Conservation (phyloP, 2,797 vertebrate species). For the Emydoidea blandingii region DNA sequence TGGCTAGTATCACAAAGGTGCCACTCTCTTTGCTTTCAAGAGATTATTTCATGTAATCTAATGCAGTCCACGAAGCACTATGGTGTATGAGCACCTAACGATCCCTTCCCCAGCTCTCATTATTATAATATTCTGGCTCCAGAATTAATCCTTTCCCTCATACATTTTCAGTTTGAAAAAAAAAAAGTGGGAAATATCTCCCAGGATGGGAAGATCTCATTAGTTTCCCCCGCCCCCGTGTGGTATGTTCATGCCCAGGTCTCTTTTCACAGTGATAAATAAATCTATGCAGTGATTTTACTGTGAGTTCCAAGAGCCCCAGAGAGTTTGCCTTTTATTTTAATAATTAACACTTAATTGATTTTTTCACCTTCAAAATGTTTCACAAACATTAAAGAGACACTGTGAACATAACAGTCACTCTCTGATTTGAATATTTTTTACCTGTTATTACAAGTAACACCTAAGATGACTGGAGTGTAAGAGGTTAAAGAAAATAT, state of each 20-base stretch:
- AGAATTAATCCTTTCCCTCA: not conserved
- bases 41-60: not conserved
- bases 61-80: not conserved
- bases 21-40: not conserved
- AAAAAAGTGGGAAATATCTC: not conserved
- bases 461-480: not conserved
- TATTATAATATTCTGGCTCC: not conserved
- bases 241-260: not conserved
- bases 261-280: not conserved
- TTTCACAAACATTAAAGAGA: slow-evolving; percentile 5
- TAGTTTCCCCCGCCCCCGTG: not conserved
- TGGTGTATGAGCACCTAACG: not conserved
- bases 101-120: not conserved
- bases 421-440: not conserved
- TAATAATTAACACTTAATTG: slow-evolving; percentile 10
- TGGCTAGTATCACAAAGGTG: not conserved
- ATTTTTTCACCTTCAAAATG: slow-evolving; percentile 33
- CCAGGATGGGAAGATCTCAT: not conserved
- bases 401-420: slow-evolving; percentile 18
- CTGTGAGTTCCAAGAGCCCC: not conserved
- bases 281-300: not conserved
- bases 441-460: slow-evolving; percentile 19
- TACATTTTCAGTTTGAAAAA: not conserved
- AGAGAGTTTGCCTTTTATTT: slow-evolving; percentile 22
- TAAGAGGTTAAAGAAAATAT: slow-evolving; percentile 56